phyloP scores from a whole-genome alignment of 2,113 vertebrate species.

The Nannospalax galili region DNA sequence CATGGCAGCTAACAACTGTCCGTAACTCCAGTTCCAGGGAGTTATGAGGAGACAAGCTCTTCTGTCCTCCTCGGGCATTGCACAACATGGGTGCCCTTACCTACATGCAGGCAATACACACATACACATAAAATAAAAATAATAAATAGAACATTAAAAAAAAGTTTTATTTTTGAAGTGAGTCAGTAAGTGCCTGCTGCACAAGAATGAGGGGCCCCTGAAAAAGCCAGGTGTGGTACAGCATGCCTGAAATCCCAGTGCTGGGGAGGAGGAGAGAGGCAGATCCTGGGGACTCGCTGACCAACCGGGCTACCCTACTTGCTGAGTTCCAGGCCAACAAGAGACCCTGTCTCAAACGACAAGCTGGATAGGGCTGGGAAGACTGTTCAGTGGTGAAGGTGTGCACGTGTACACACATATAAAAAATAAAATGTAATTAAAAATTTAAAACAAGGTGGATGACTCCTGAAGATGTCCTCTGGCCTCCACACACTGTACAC shows the following conservation, averaged over 20 bases:
- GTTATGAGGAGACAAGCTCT: no score
- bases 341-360: no score
- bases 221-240: not conserved
- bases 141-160: no score
- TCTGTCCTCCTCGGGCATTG: no score
- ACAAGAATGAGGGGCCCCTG: not conserved
- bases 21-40: no score
- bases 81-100: no score
- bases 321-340: no score
- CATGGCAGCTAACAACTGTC: no score
- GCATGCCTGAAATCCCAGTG: not conserved
- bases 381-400: no score
- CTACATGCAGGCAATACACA: no score
- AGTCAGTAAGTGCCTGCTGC: not conserved
- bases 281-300: not conserved
- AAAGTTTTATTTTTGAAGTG: not conserved
- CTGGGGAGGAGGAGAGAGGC: not conserved
- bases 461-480: not conserved
- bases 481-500: not conserved
- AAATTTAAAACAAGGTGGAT: not conserved
- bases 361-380: no score
- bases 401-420: not conserved
- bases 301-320: not conserved
- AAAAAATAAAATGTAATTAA: not conserved
- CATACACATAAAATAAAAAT: no score